Percentiles rank a stretch among this genome's conserved stretches.
phyloP scores from a whole-genome alignment of 2,797 vertebrate species.

The Bradypus variegatus region DNA sequence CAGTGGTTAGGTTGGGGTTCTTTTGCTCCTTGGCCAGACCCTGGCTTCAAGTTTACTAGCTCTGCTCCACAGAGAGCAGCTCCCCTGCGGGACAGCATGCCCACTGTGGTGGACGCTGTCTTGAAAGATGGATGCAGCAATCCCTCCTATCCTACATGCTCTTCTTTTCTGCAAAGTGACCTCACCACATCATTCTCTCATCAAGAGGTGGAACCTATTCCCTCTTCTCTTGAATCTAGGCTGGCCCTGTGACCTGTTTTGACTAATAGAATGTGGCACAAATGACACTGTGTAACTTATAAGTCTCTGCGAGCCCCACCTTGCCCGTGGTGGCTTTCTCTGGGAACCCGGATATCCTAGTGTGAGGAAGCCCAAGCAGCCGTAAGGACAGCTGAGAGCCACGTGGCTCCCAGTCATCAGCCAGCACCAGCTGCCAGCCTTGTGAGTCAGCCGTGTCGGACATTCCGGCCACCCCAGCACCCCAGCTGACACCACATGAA shows the following conservation, averaged over 20 bases:
- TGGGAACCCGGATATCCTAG: not conserved
- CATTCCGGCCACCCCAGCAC: not conserved
- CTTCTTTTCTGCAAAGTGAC: not conserved
- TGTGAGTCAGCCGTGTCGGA: not conserved
- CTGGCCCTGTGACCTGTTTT: no score
- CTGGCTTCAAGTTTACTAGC: not conserved
- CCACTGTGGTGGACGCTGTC: not conserved
- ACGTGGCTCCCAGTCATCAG: not conserved
- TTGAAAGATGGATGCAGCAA: not conserved
- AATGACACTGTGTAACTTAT: not conserved
- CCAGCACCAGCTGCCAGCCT: not conserved
- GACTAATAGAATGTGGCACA: no score
- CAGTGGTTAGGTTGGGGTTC: not conserved
- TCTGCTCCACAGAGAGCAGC: no score
- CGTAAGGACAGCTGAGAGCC: not conserved
- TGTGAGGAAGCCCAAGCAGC: not conserved
- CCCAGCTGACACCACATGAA: not conserved
- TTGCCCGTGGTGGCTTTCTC: not conserved
- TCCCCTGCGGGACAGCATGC: not conserved
- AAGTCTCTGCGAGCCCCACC: not conserved
- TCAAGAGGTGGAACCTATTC: no score
- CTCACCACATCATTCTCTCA: not conserved
- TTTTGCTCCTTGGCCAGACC: not conserved
- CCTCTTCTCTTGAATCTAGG: no score
- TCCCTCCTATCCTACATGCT: not conserved